A percentile compares a stretch with the other conserved stretches of the same genome.
Conservation (phyloP, 2,888 invertebrate species). For the Epinotia bilunana region DNA sequence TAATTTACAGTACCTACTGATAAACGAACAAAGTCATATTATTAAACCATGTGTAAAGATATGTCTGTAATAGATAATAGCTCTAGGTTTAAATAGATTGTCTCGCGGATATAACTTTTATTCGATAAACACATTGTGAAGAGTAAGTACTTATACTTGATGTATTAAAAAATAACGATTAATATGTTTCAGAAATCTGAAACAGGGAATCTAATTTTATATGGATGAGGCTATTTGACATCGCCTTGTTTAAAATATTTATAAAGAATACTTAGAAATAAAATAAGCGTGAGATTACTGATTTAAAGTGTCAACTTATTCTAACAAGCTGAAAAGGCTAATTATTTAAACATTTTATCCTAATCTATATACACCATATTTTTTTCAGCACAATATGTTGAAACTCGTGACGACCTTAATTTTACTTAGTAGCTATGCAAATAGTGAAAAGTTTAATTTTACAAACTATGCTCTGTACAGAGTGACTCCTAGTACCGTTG, state of each 20-base stretch:
- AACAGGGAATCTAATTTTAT: no score
- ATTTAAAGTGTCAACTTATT: no score
- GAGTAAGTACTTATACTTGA: constrained; percentile 18
- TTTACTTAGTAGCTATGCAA: constrained; percentile 26
- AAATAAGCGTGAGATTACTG: no score
- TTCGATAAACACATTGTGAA: constrained; percentile 5
- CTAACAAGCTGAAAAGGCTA: no score
- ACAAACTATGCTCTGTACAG: constrained; percentile 71
- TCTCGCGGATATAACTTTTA: background rate
- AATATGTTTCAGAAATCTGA: no score
- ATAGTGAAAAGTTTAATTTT: constrained; percentile 47
- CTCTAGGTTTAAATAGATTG: constrained; percentile 8
- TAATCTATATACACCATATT: background rate
- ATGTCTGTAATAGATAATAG: constrained; percentile 44
- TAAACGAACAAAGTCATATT: background rate
- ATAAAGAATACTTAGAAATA: no score
- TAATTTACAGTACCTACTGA: background rate
- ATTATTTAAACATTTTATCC: no score
- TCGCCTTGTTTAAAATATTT: no score
- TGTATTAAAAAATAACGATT: background rate
- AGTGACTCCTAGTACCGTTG: constrained; percentile 59
- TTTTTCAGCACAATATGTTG: constrained; percentile 16
- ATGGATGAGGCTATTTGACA: no score
- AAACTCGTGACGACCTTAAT: constrained; percentile 13
- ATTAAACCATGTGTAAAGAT: constrained; percentile 44